A percentile compares a stretch with the other conserved stretches of the same genome.
Evolutionary conservation across 1,140 invertebrate genomes (phyloP).

Genomic region (Dinoponera quadriceps): DNA sequence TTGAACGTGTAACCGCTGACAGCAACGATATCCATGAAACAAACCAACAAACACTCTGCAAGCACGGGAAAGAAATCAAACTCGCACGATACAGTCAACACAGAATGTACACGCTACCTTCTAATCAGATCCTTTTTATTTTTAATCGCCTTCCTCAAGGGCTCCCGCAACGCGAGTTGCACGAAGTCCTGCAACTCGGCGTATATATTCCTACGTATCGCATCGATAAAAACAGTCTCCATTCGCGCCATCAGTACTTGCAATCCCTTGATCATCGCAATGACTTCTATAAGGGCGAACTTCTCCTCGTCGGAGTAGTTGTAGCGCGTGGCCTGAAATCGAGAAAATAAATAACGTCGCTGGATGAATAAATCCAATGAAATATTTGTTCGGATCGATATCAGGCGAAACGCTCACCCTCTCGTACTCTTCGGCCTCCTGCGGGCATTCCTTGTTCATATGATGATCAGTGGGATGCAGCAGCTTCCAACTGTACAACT

Average conservation of each 20-base stretch:
- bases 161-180: constrained; percentile 95
- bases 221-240: constrained; percentile 99
- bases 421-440: constrained; percentile 99
- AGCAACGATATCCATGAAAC: not conserved
- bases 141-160: constrained; percentile 98
- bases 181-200: constrained; percentile 99
- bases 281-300: constrained; percentile 98
- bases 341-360: constrained; percentile 47
- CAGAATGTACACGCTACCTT: constrained; percentile 86
- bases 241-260: constrained; percentile 99
- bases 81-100: not conserved
- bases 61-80: not conserved
- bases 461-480: constrained; percentile 99
- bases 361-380: constrained; percentile 25
- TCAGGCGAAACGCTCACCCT: constrained; percentile 87
- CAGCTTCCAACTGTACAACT: constrained; percentile 99
- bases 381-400: constrained; percentile 20
- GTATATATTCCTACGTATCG: constrained; percentile 97
- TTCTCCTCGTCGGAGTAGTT: constrained; percentile 99
- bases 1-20: not conserved
- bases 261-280: constrained; percentile 99
- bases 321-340: constrained; percentile 94
- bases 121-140: constrained; percentile 99
- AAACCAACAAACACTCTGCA: not conserved
- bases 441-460: constrained; percentile 97